These are phyloP conservation scores for Entelurus aequoreus DNA, from an alignment of 2,113 vertebrate genomes.

Conservation along the genomic window DNA sequence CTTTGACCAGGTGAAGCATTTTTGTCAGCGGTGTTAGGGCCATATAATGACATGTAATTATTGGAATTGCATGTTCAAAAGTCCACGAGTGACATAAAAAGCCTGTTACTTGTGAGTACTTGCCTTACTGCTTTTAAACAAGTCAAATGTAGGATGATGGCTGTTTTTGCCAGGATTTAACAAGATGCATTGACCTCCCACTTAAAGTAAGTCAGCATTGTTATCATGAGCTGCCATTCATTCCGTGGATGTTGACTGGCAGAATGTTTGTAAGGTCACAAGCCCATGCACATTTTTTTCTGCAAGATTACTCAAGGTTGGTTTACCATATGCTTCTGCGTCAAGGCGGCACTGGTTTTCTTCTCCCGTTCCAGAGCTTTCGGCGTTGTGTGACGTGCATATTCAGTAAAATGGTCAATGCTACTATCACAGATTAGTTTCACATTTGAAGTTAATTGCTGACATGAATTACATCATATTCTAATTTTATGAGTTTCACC, in stretches of 20 bases:
- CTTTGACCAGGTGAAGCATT: constrained; percentile 40
- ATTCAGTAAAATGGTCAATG: too few species aligned
- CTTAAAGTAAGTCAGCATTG: constrained; percentile 41
- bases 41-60: constrained; percentile 50
- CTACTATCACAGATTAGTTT: too few species aligned
- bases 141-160: constrained; percentile 40
- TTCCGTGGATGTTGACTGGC: constrained; percentile 23
- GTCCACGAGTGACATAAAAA: constrained; percentile 30
- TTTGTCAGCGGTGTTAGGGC: constrained; percentile 29
- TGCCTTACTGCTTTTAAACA: constrained; percentile 25
- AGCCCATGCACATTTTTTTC: background rate
- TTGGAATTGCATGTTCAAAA: constrained; percentile 34
- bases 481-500: too few species aligned
- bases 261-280: constrained; percentile 25
- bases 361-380: too few species aligned
- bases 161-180: constrained; percentile 43
- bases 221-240: constrained; percentile 41
- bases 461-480: too few species aligned
- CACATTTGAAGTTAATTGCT: too few species aligned
- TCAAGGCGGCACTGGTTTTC: too few species aligned
- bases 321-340: too few species aligned
- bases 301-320: background rate
- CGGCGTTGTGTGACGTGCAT: too few species aligned
- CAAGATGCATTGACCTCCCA: constrained; percentile 35
- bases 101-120: constrained; percentile 36